Evolutionary conservation across 2,113 vertebrate genomes (phyloP), one percentile per base, ranked within the genome.

Genomic region (Acanthochromis polyacanthus): DNA sequence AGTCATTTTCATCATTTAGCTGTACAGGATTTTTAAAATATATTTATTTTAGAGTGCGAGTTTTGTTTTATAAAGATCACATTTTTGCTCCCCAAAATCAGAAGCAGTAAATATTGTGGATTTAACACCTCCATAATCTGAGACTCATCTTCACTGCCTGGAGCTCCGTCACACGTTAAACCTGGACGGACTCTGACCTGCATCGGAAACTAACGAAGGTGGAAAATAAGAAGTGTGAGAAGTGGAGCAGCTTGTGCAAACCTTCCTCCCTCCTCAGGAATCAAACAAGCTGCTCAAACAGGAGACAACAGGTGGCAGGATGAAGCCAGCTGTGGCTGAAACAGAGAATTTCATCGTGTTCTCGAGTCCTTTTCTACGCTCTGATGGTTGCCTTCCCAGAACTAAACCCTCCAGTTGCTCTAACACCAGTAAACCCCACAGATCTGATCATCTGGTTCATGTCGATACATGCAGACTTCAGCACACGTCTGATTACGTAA

Each of bases 231-330:
- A 51, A 66, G 52, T 75, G 84, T 93, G 94, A 86, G 93, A 94
- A 93, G 85, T 76, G 12, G 60, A 91, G 80, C 94, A 93, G 94
- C 90, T 92, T 85, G 64, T 89, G 82, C 80, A 93, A 93, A 93
- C 89, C 71, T 62, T 85, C 81, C 83, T 52, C 60, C 51, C 66
- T 57, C 23, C 71, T 69, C 71, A 89, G 88, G 89, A 91, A 85
- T 71, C 25, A 46, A 50, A 61, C 90, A 93, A 90, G 92, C 91
- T 93, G 92, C 14, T 64, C 93, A 94, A 93, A 94, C 89, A 93
- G 10, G 83, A 93, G 88, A 94, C 25, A 93, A 91, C 93, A 93
- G 93, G 91, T 94, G 93, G 75, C 61, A 14, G 16, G 40, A 50
- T 0, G 75, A 86, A 71, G 32, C 58, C 60, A 81, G 56, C 68